phyloP scores from a whole-genome alignment of 2,113 vertebrate genomes.

The Pluvianellus socialis region DNA sequence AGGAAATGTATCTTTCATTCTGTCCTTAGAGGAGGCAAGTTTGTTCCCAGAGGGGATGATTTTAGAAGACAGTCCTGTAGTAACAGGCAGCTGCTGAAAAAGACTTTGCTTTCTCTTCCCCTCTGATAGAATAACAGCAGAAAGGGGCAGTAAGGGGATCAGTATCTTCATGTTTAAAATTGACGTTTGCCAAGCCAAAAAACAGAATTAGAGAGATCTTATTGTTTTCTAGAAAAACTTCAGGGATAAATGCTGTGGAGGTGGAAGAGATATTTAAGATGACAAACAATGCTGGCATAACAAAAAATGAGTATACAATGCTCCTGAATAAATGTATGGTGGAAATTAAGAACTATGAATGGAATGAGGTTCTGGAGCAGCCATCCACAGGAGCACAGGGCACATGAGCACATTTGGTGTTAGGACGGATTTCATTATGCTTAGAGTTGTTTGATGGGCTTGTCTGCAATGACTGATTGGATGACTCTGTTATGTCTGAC shows the following conservation, averaged over 20 bases:
- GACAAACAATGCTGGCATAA: not conserved
- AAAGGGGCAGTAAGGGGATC: not conserved
- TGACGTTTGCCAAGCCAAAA: not conserved
- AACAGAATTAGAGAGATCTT: not conserved
- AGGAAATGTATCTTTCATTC: not conserved
- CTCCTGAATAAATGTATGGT: constrained; percentile 5
- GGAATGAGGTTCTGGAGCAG: not conserved
- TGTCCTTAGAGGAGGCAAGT: not conserved
- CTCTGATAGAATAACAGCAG: not conserved
- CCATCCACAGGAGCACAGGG: not conserved
- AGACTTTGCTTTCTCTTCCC: not conserved
- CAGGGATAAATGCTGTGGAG: not conserved
- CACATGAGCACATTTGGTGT: not conserved
- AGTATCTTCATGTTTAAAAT: not conserved
- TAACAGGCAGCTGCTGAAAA: not conserved
- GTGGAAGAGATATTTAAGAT: not conserved
- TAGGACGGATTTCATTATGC: not conserved
- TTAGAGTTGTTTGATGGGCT: not conserved
- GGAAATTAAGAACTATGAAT: not conserved
- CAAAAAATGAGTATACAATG: not conserved
- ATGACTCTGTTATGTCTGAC: not conserved
- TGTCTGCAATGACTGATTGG: not conserved
- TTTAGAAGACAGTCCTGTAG: not conserved
- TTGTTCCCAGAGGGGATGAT: not conserved
- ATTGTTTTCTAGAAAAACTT: not conserved